A percentile compares a stretch with the other conserved stretches of the same genome.
Evolutionary conservation across 2,888 invertebrate species (phyloP).

Genomic region (Trachelus tabidus): DNA sequence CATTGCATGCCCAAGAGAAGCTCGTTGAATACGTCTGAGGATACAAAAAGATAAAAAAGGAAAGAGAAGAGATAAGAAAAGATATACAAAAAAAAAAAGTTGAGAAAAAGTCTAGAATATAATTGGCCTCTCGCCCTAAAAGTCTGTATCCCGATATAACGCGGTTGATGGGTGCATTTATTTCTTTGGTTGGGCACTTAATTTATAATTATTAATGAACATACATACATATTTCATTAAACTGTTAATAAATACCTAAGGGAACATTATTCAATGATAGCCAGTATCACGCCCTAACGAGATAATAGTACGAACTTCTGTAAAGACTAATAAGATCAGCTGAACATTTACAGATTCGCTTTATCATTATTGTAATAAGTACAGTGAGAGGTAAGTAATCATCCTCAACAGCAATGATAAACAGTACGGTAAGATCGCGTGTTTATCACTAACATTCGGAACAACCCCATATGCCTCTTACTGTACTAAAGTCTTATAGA

Average conservation of each 20-base stretch:
- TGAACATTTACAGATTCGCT: not conserved
- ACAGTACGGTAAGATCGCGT: not conserved
- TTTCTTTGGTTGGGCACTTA: slow-evolving; percentile 45
- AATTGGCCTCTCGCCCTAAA: slow-evolving; percentile 1
- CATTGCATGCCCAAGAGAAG: not conserved
- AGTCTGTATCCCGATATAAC: slow-evolving; percentile 24
- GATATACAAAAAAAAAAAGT: not conserved
- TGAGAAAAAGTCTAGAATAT: not conserved
- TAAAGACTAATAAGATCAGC: not conserved
- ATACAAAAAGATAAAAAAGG: not conserved
- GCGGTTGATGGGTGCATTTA: slow-evolving; percentile 31
- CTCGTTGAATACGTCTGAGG: not conserved
- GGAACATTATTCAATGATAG: not conserved
- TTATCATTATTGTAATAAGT: not conserved
- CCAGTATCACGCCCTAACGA: not conserved
- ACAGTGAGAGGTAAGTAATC: not conserved
- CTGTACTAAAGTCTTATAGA: not conserved
- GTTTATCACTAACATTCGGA: not conserved
- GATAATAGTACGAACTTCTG: not conserved
- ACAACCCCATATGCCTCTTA: not conserved
- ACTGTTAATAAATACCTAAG: slow-evolving; percentile 41
- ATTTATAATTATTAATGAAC: slow-evolving; percentile 38
- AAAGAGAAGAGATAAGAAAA: not conserved
- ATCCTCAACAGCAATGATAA: not conserved
- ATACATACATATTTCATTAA: slow-evolving; percentile 26